A percentile compares a stretch with the other conserved stretches of the same genome.
Evolutionary conservation across 2,113 vertebrate species (phyloP).

Genomic region (Notechis scutatus): DNA sequence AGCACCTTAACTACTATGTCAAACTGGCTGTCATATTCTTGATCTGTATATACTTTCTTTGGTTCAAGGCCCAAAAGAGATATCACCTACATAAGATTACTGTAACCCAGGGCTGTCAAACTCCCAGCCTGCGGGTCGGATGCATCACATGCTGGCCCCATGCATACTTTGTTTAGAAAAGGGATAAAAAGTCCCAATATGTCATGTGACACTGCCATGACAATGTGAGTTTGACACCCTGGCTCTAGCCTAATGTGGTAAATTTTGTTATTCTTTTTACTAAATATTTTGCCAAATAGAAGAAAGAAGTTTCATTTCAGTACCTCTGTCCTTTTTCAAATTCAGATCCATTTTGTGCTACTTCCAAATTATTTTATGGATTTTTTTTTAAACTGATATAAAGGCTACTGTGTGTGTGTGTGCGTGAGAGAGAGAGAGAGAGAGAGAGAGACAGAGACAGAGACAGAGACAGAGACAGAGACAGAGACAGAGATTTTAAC

Average conservation of each 20-base stretch:
- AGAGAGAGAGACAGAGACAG: no score
- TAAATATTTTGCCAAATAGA: not conserved
- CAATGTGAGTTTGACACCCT: no score
- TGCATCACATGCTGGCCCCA: no score
- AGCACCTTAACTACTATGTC: not conserved
- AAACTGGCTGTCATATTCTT: not conserved
- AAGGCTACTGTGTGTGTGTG: not conserved
- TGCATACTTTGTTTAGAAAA: no score
- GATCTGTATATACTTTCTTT: not conserved
- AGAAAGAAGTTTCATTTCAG: not conserved
- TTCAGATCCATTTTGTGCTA: not conserved
- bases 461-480: no score
- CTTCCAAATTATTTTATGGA: not conserved
- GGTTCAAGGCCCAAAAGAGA: not conserved
- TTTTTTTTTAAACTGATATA: not conserved
- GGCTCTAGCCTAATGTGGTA: not conserved
- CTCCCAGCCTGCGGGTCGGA: no score
- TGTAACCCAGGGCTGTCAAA: not conserved
- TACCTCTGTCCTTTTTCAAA: not conserved
- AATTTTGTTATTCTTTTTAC: not conserved
- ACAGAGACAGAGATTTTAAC: not conserved
- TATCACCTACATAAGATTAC: not conserved
- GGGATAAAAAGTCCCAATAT: no score
- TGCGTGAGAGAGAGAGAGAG: not conserved
- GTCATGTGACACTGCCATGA: no score